Conservation (phyloP, 2,113 vertebrate genomes). For the Crotalus horridus region DNA sequence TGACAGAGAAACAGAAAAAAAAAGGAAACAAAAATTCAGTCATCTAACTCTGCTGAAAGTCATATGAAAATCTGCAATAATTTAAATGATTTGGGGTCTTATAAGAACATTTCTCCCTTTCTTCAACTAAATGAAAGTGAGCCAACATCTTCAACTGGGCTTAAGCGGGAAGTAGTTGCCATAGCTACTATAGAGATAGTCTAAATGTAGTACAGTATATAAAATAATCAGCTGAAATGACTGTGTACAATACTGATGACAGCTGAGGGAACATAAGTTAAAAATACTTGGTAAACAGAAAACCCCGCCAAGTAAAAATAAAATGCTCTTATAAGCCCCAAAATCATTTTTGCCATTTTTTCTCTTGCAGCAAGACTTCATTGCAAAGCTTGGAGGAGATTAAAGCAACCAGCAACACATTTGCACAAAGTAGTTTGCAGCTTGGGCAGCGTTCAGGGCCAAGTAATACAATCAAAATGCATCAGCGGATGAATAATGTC, state of each 20-base stretch:
- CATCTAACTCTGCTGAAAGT: constrained; percentile 39
- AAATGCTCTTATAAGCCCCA: constrained; percentile 5
- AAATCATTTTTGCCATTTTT: neutral
- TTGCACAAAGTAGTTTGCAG: constrained; percentile 2
- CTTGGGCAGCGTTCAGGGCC: neutral
- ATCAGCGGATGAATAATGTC: neutral
- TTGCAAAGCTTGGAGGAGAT: neutral
- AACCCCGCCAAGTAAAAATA: constrained; percentile 12
- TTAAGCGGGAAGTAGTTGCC: constrained; percentile 59
- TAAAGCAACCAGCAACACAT: constrained; percentile 29
- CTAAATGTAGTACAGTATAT: constrained; percentile 55
- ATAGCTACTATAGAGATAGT: constrained; percentile 56
- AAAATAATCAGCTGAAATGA: constrained; percentile 61
- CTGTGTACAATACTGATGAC: constrained; percentile 43
- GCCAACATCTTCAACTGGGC: constrained; percentile 32
- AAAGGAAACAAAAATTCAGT: neutral
- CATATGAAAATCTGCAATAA: constrained; percentile 44
- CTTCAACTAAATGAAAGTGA: constrained; percentile 53
- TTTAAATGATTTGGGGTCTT: constrained; percentile 40
- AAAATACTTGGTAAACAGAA: constrained; percentile 57
- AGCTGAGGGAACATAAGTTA: constrained; percentile 47
- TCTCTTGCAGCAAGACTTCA: constrained; percentile 1
- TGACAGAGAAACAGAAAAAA: constrained; percentile 2
- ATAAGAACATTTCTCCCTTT: constrained; percentile 36
- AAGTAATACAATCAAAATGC: neutral